A percentile compares a stretch with the other conserved stretches of the same genome.
Conservation (phyloP, 2,113 vertebrate genomes). For the Galeopterus variegatus region DNA sequence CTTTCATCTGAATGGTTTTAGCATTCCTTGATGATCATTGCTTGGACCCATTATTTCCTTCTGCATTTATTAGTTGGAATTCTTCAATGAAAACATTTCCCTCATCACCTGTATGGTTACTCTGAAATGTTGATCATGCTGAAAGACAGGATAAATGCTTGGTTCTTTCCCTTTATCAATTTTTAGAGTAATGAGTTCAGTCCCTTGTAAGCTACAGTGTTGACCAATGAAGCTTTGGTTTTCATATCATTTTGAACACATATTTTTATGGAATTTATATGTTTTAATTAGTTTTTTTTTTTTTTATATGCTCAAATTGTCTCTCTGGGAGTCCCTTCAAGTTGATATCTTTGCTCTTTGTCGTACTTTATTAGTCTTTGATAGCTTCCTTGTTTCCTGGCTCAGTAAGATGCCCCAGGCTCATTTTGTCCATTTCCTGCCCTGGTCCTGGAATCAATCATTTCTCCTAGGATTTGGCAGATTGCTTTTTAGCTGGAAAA, state of each 20-base stretch:
- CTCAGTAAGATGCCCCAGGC: not conserved
- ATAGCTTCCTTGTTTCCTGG: not conserved
- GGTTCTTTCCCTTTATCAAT: not conserved
- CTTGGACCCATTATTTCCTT: not conserved
- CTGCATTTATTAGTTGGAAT: not conserved
- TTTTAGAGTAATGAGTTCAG: conserved; percentile 44
- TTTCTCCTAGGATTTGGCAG: not conserved
- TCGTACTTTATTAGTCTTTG: not conserved
- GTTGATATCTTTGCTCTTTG: not conserved
- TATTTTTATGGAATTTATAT: not conserved
- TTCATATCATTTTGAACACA: conserved; percentile 20
- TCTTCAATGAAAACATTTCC: not conserved
- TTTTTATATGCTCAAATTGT: not conserved
- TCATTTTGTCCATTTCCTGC: not conserved
- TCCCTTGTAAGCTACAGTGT: not conserved
- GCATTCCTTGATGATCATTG: not conserved
- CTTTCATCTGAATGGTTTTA: not conserved
- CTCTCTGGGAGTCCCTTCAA: not conserved
- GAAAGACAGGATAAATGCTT: not conserved
- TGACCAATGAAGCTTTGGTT: not conserved
- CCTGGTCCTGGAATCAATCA: not conserved
- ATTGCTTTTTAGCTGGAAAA: not conserved
- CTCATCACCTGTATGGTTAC: not conserved
- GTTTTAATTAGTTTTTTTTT: conserved; percentile 4
- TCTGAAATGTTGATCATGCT: conserved; percentile 1